phyloP scores from a whole-genome alignment of 2,113 vertebrate species.

The Antigone vipio region DNA sequence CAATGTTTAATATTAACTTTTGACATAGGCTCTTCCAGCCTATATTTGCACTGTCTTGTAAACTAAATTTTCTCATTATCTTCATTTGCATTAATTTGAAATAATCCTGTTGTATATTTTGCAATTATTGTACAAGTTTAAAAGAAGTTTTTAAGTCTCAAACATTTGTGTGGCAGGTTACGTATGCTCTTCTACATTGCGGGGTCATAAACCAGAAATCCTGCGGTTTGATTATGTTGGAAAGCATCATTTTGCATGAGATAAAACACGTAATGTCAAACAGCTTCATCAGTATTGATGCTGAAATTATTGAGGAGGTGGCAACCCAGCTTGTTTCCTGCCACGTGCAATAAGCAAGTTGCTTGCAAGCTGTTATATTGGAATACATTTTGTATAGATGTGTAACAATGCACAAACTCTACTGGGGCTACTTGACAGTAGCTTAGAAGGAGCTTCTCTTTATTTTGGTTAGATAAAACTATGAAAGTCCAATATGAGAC shows the following conservation, averaged over 20 bases:
- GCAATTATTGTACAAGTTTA: neutral
- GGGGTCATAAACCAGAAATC: neutral
- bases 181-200: neutral
- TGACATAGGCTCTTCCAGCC: neutral
- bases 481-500: neutral
- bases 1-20: neutral
- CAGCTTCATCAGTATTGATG: neutral
- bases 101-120: neutral
- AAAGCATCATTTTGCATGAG: neutral
- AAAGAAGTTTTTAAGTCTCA: neutral
- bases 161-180: neutral
- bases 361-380: neutral
- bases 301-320: neutral
- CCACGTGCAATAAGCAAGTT: neutral
- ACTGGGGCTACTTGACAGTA: neutral
- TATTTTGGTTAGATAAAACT: neutral
- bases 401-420: neutral
- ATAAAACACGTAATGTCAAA: neutral
- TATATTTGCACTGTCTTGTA: neutral
- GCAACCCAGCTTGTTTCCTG: neutral
- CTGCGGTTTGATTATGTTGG: neutral
- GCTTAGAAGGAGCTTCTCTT: neutral
- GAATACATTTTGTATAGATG: neutral
- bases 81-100: neutral
- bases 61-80: neutral